These are phyloP conservation scores for Octodonta nipae DNA, from an alignment of 2,888 invertebrate genomes.

Conservation along the genomic window DNA sequence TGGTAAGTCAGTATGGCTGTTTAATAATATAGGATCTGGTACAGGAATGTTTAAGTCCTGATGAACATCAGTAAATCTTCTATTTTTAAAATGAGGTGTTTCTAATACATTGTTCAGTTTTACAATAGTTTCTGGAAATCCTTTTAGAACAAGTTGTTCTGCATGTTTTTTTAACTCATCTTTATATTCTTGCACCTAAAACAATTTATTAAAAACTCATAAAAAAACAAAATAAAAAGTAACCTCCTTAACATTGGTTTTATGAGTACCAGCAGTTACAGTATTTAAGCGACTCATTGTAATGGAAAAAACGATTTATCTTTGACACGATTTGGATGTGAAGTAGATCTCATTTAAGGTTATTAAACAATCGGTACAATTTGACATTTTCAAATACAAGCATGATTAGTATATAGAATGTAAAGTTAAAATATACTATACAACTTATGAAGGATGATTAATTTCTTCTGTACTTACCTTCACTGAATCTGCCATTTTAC, in stretches of 20 bases:
- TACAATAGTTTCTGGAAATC: slow-evolving; percentile 87
- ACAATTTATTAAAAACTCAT: too few species aligned
- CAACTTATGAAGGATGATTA: too few species aligned
- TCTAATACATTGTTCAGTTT: slow-evolving; percentile 77
- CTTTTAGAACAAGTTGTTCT: slow-evolving; percentile 74
- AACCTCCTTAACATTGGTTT: too few species aligned
- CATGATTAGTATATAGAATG: too few species aligned
- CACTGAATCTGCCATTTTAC: slow-evolving; percentile 15
- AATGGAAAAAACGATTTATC: slow-evolving; percentile 1
- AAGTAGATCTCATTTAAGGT: too few species aligned
- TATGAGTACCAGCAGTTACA: too few species aligned
- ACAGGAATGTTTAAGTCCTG: slow-evolving; percentile 80
- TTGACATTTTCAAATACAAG: too few species aligned
- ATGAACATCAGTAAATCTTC: slow-evolving; percentile 65
- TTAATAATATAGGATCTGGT: slow-evolving; percentile 58
- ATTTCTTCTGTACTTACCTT: slow-evolving; percentile 17
- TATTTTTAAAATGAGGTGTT: slow-evolving; percentile 66
- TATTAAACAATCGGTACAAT: too few species aligned
- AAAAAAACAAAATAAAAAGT: too few species aligned
- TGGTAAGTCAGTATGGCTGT: slow-evolving; percentile 43
- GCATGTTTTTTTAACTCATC: slow-evolving; percentile 77
- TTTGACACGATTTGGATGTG: neutral
- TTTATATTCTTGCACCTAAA: slow-evolving; percentile 80
- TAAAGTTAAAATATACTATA: too few species aligned
- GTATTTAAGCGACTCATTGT: slow-evolving; percentile 1